Percentiles rank a stretch among this genome's conserved stretches.
Conservation (phyloP, 2,797 vertebrate species). For the Anguilla anguilla region DNA sequence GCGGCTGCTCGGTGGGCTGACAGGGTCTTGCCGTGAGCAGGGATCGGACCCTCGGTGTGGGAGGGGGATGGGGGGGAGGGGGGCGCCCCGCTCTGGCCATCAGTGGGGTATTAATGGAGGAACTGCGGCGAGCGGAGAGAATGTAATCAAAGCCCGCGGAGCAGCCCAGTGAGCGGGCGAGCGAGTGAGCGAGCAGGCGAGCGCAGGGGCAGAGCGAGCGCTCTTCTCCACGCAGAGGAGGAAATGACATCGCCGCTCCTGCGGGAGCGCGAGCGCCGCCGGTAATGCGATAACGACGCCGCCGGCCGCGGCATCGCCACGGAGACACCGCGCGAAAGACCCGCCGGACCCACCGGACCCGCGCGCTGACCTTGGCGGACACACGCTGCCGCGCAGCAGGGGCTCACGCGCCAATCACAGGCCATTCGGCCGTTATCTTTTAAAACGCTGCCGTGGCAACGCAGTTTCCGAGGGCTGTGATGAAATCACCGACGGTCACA, state of each 20-base stretch:
- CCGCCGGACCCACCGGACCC: not conserved
- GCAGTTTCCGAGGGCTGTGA: not conserved
- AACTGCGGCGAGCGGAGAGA: not conserved
- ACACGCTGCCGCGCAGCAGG: not conserved
- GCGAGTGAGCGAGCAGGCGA: not conserved
- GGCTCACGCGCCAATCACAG: not conserved
- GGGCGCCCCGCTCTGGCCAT: not conserved
- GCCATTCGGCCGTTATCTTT: not conserved
- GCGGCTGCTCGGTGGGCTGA: not conserved
- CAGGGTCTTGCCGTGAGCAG: not conserved
- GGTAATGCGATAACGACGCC: not conserved
- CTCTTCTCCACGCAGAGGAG: not conserved
- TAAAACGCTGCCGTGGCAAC: not conserved
- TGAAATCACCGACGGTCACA: not conserved
- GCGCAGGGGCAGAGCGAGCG: not conserved
- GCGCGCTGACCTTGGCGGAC: not conserved
- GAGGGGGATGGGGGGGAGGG: not conserved
- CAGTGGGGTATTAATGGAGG: not conserved
- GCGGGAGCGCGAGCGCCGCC: not conserved
- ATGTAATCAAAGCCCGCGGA: not conserved
- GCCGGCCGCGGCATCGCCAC: not conserved
- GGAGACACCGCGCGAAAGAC: not conserved
- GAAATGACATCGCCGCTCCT: not conserved
- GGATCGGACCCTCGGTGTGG: not conserved
- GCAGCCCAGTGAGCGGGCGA: not conserved